Base-by-base conservation (phyloP, 2,888 invertebrate species). In the Ctenicera cuprea region DNA sequence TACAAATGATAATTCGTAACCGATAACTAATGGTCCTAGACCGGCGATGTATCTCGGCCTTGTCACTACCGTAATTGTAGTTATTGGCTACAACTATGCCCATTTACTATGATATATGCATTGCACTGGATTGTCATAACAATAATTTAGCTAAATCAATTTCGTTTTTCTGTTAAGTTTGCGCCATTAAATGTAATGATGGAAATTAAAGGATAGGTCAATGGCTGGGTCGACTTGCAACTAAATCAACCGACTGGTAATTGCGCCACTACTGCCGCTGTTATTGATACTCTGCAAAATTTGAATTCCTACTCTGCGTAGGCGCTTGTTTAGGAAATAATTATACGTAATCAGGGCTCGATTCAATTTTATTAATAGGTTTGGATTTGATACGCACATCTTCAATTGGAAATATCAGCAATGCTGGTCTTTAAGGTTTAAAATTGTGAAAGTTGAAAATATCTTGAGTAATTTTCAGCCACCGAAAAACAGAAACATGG, bases 131-230 rank as follows among this genome's bases (percentile, higher is more conserved):
- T 82, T 83, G 85, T 85, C 85, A 85, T 84, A 85, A 85, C 85
- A 84, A 85, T 86, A 86, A 86, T 85, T 86, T 85, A 86, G 83
- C 85, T 83, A 85, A 86, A 86, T 86, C 86, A 85, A 85, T 86
- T 85, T 83, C 79, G 79, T 85, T 85, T 85, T 84, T 82, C 83
- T 83, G 81, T 81, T 81, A 84, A 85, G 84, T 85, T 85, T 84
- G 82, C 83, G 84, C 85, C 85, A 85, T 85, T 85, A 85, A 86
- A 83, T 83, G 82, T 84, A 85, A 85, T 83, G 84, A 85, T 84
- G 84, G 83, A 84, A 85, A 86, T 86, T 86, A 85, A 83, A 84
- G 86, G 84, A 83, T 83, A 84, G 84, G 82, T 83, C 84, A 82
- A 79, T 80, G 79, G 80, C 76, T 80, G 82, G 83, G 82, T 83